phyloP scores from a whole-genome alignment of 2,888 invertebrate genomes.

The Lampropteryx suffumata region DNA sequence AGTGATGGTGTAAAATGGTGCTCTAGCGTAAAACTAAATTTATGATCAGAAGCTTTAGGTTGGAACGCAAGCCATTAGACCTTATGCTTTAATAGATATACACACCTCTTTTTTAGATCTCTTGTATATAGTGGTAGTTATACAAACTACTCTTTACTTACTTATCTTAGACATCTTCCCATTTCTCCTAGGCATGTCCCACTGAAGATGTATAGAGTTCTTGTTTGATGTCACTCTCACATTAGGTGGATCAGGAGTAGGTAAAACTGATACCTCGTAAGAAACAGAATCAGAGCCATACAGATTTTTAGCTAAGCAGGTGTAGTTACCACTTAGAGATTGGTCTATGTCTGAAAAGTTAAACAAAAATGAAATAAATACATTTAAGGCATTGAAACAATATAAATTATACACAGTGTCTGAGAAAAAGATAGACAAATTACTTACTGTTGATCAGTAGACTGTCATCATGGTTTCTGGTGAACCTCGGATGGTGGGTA shows the following conservation, averaged over 20 bases:
- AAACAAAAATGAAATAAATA: background rate
- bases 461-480: slow-evolving; percentile 70
- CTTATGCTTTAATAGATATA: too few species aligned
- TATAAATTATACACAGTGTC: too few species aligned
- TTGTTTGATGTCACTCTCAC: slow-evolving; percentile 79
- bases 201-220: slow-evolving; percentile 81
- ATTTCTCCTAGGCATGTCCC: slow-evolving; percentile 78
- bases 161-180: slow-evolving; percentile 66
- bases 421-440: too few species aligned
- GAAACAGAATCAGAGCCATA: slow-evolving; percentile 93
- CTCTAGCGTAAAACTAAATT: too few species aligned
- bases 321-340: slow-evolving; percentile 90
- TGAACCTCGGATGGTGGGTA: slow-evolving; percentile 71
- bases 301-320: slow-evolving; percentile 91
- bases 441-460: slow-evolving; percentile 67
- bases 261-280: slow-evolving; percentile 89
- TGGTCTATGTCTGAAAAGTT: slow-evolving; percentile 85
- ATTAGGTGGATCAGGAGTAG: slow-evolving; percentile 87
- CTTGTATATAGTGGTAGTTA: too few species aligned
- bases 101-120: too few species aligned
- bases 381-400: too few species aligned
- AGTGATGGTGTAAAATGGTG: too few species aligned
- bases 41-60: too few species aligned
- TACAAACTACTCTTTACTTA: too few species aligned
- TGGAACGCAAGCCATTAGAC: too few species aligned